Evolutionary conservation across 2,888 invertebrate species (phyloP).

Genomic region (Cephus pulcher): DNA sequence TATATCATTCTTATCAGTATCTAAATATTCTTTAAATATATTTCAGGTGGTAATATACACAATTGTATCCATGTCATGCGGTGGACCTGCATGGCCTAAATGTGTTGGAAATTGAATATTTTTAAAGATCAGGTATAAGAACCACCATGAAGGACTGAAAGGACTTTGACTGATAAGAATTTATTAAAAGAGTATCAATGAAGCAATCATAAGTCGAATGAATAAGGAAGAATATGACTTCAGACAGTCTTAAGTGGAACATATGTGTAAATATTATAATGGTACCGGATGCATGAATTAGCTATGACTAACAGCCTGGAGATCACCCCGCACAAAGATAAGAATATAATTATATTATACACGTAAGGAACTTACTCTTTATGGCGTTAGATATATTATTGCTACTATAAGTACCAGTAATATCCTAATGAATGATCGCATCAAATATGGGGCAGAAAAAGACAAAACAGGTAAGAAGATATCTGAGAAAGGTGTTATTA

Average conservation of each 20-base stretch:
- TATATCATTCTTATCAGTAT: not conserved
- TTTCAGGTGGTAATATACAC: slow-evolving; percentile 79
- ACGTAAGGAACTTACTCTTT: not conserved
- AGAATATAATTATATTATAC: not conserved
- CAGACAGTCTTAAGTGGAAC: not conserved
- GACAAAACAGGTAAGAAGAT: not conserved
- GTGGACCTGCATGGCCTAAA: slow-evolving; percentile 82
- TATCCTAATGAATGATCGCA: not conserved
- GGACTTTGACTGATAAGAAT: not conserved
- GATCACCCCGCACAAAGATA: not conserved
- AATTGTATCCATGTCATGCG: slow-evolving; percentile 89
- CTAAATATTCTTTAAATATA: not conserved
- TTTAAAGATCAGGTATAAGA: not conserved
- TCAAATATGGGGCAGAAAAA: not conserved
- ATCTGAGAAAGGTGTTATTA: not conserved
- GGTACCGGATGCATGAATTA: not conserved
- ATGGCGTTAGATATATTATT: not conserved
- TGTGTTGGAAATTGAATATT: slow-evolving; percentile 70
- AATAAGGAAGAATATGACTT: not conserved
- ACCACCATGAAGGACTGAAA: not conserved
- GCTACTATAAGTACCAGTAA: not conserved
- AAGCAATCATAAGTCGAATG: not conserved
- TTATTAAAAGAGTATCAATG: not conserved
- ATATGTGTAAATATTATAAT: not conserved
- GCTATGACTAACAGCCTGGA: not conserved